Base-by-base conservation (phyloP, 2,888 invertebrate genomes). In the Pammene fasciana region DNA sequence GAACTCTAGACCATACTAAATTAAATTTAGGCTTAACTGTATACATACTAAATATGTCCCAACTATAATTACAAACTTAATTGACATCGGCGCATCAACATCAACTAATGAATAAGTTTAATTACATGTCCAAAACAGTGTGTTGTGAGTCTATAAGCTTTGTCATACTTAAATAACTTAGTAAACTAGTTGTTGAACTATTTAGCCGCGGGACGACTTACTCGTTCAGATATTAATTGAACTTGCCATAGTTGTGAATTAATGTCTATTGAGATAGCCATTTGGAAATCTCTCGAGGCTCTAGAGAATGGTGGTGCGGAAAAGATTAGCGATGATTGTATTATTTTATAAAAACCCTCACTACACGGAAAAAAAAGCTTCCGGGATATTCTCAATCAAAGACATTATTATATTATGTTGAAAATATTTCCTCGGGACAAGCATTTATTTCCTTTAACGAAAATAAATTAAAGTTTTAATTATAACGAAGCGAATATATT, bases 171-270 rank as follows among this genome's bases (percentile, higher is more conserved):
- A 38, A 1, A 6, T 14, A 46, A 46, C 46, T 46, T 14, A 54
- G 50, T 18, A 16, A 48, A 48, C 48, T 50, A 43, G 43, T 18
- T n/a, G 52, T 54, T 26, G 7, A 34, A n/a, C 54, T 18, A 54
- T 34, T 54, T 54, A 54, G 34, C 48, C 16, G 50, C 13, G 50
- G 50, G 48, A 1, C 34, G 34, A 54, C 54, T 54, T 34, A 34
- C 13, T 54, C 26, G 26, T 52, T 52, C 13, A n/a, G n/a, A 54
- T 54, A n/a, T n/a, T 54, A 34, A 54, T 34, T 54, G 54, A 54
- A 54, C 54, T 34, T 34, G 13, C n/a, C 34, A 54, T 34, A 34
- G n/a, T 54, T 54, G n/a, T 54, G 9, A 8, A 8, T n/a, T 46
- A 14, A 14, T 46, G 34, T 34, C 8, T 54, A 34, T 54, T 54